Base-by-base conservation (phyloP, 2,888 invertebrate genomes). In the Allophyes oxyacanthae region DNA sequence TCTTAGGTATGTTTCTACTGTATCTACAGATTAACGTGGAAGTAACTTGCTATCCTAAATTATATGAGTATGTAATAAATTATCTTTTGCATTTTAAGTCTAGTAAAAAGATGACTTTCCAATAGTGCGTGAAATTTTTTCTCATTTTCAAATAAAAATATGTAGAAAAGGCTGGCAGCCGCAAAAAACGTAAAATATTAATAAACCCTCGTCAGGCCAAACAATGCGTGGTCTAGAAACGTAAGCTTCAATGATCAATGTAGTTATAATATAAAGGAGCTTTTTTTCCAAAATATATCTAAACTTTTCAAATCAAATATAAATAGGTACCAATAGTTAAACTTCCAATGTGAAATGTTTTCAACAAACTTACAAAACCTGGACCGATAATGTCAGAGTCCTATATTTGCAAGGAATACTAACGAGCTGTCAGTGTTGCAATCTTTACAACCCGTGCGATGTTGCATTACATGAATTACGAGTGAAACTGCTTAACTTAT, bases 371-470 rank as follows among this genome's bases (percentile, higher is more conserved):
- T 54, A 37, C 37, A 42, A 62, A 62, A 68, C 62, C 11, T 45
- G 6, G 38, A 26, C 44, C 33, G 45, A 55, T 64, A 50, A 42
- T 54, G 26, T 42, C 45, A 32, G 41, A 13, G 15, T 54, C 7
- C 28, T 37, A 53, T 41, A 54, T 45, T 53, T 49, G 41, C 37
- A 34, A 37, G 45, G 44, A 62, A 46, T 49, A 50, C 63, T 62
- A 64, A 68, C 49, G 49, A 64, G 63, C 34, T 38, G 45, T 42
- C 55, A 49, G 45, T 43, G 49, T 62, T 62, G 49, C 55, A 62
- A 68, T 68, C 30, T 55, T 45, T 50, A 62, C 48, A 55, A 6
- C 20, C 46, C 10, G 11, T 50, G 37, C 48, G 10, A 42, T 20
- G 42, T 14, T 53, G 45, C 33, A 62, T 68, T 68, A 55, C 45